A percentile compares a stretch with the other conserved stretches of the same genome.
These are phyloP conservation scores for Penaeus monodon DNA, from an alignment of 2,888 invertebrate species.

Conservation along the genomic window DNA sequence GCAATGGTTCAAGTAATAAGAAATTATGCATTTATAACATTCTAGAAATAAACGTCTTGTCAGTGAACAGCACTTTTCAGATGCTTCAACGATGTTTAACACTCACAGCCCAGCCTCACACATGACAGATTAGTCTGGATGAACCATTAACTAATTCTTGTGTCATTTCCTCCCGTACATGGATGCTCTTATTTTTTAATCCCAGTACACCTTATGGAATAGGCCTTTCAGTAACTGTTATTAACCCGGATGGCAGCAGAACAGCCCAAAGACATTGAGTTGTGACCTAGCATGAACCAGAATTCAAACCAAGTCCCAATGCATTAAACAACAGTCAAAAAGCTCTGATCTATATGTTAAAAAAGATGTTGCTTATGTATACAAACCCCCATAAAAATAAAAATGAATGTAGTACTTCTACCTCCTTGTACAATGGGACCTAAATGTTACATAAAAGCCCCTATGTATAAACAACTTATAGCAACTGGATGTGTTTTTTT, in stretches of 20 bases:
- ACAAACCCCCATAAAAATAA: no score
- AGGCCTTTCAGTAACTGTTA: constrained; percentile 1
- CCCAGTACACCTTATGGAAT: neutral
- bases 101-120: constrained; percentile 32
- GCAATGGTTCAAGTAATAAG: constrained; percentile 37
- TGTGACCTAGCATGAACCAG: no score
- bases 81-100: constrained; percentile 22
- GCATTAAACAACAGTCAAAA: no score
- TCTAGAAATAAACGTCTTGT: constrained; percentile 32
- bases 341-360: no score
- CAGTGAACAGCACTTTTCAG: constrained; percentile 30
- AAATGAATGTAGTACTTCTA: no score
- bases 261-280: neutral
- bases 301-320: no score
- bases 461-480: no score
- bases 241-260: neutral
- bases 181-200: neutral
- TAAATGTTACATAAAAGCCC: no score
- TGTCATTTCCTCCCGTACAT: neutral
- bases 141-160: neutral
- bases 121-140: neutral
- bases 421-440: no score
- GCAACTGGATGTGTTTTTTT: no score
- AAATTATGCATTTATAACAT: constrained; percentile 44
- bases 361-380: no score